Base-by-base conservation (phyloP, 2,113 vertebrate species). In the Odobenus rosmarus region DNA sequence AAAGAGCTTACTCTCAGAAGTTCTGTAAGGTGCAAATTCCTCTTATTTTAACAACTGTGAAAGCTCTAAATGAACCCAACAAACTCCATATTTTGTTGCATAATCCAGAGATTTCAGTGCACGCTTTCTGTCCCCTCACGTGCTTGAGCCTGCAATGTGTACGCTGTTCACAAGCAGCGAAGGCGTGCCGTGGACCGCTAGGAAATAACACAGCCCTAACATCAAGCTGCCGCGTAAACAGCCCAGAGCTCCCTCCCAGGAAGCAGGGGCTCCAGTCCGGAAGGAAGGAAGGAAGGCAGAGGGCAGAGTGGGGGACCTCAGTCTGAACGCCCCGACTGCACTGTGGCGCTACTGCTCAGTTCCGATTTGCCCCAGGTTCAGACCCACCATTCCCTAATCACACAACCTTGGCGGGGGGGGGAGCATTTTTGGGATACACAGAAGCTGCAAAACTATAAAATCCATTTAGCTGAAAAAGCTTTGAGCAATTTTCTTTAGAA, bases 301-400 rank as follows among this genome's bases (percentile, higher is more conserved):
- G 16, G 18, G 13, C 5, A 11, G 21, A 33, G 18, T 1, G 3
- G 7, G 15, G 18, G 11, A 13, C 21, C 1, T 23, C 31, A 1
- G 4, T 4, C 9, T 12, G 3, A 0, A 23, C 31, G 61, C 13
- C 46, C 7, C 4, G 42, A 10, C 26, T 6, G 1, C 36, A 4
- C 42, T 4, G 2, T 8, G 9, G 0, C 0, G 12, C 4, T 31
- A 1, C 4, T 1, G n/a, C 14, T 55, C 28, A 4, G 3, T 14
- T 57, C 69, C 23, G 9, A 8, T 36, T 26, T 57, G 1, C 14
- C 14, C 24, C 26, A 4, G 7, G 33, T 26, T 79, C 26, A 67
- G 31, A 42, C 26, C 46, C 42, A 1, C 31, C 8, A 1, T 21
- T 39, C 53, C 33, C 21, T 51, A 9, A 49, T 8, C 49, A 46